A percentile compares a stretch with the other conserved stretches of the same genome.
Conservation (phyloP, 2,113 vertebrate genomes). For the Caretta caretta region DNA sequence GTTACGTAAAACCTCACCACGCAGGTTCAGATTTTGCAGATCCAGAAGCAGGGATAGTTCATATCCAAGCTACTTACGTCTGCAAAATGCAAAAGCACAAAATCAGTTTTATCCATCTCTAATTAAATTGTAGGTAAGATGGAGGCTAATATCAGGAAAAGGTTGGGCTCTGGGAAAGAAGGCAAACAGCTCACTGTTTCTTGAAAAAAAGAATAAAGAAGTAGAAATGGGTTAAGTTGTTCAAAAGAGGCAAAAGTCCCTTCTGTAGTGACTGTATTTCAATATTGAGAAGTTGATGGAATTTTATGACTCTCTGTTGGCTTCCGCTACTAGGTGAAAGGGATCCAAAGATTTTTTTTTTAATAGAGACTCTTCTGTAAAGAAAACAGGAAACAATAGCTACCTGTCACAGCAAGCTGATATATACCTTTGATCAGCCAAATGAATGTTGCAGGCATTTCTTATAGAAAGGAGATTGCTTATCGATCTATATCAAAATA, state of each 20-base stretch:
- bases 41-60: neutral
- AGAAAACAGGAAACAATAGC: constrained; percentile 95
- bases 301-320: constrained; percentile 92
- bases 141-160: neutral
- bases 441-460: constrained; percentile 99
- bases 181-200: neutral
- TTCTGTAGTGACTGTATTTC: constrained; percentile 87
- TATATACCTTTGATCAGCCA: constrained; percentile 99
- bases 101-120: neutral
- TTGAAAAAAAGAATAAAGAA: constrained; percentile 11
- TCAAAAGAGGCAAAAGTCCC: constrained; percentile 75
- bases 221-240: constrained; percentile 82
- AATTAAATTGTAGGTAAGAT: neutral
- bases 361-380: constrained; percentile 88
- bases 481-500: constrained; percentile 99
- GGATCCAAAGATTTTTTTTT: constrained; percentile 80
- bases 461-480: constrained; percentile 99
- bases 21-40: neutral
- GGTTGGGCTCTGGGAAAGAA: neutral
- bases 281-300: constrained; percentile 87
- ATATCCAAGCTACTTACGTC: neutral
- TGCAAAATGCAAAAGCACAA: neutral
- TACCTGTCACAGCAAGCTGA: constrained; percentile 92
- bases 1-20: neutral
- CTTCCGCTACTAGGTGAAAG: constrained; percentile 92